Conservation (phyloP, 2,888 invertebrate species). For the Macrosiphum euphorbiae region DNA sequence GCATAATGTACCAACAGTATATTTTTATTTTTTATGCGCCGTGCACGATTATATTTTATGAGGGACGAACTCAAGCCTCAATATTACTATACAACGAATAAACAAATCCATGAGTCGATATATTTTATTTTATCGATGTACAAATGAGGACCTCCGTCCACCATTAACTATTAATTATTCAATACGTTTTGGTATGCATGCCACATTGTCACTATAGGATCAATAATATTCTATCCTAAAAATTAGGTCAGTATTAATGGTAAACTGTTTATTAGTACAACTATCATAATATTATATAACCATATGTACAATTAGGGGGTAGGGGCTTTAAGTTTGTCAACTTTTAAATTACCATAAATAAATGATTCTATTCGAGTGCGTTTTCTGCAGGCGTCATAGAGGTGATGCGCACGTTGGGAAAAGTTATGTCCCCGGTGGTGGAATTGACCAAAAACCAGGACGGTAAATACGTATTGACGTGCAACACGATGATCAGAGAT, state of each 20-base stretch:
- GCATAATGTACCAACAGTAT: too few relatives aligned
- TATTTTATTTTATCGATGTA: neutral
- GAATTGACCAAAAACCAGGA: neutral
- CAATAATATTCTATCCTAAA: neutral
- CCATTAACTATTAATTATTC: neutral
- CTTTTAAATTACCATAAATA: neutral
- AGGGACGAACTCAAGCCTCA: neutral
- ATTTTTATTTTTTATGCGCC: too few relatives aligned
- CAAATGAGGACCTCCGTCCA: neutral
- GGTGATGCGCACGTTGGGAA: neutral
- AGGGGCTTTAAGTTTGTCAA: neutral
- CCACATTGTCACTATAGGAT: neutral
- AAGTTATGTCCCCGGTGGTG: neutral
- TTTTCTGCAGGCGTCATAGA: neutral
- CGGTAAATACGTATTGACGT: neutral
- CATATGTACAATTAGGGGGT: too few relatives aligned
- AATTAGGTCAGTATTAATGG: neutral
- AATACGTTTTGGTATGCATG: neutral
- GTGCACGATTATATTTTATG: neutral
- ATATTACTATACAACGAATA: neutral
- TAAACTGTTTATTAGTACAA: too few relatives aligned
- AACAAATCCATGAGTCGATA: neutral
- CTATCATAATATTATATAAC: too few relatives aligned
- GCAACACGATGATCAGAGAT: conserved; percentile 71
- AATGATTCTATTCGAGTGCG: neutral